Conservation (phyloP, 2,113 vertebrate species). For the Spermophilus dauricus region DNA sequence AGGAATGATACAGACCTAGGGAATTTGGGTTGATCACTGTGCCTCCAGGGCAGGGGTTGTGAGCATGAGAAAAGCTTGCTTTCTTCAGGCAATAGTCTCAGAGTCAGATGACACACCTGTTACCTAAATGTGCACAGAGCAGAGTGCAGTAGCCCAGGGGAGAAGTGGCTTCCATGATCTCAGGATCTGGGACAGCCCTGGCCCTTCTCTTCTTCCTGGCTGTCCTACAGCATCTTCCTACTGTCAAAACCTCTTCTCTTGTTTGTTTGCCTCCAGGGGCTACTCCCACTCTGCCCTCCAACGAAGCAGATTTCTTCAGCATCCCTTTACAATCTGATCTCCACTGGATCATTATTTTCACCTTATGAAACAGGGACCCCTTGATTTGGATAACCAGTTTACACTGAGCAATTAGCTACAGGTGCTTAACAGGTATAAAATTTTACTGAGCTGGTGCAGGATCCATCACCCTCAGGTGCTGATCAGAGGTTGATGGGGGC, state of each 20-base stretch:
- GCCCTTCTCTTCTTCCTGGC: neutral
- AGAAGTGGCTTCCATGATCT: fast-evolving
- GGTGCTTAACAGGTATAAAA: neutral
- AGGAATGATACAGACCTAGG: neutral
- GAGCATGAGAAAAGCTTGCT: neutral
- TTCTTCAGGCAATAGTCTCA: neutral
- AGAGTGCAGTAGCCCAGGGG: neutral
- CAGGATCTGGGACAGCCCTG: neutral
- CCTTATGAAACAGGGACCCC: neutral
- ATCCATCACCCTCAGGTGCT: neutral
- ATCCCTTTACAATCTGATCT: neutral
- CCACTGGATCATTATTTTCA: neutral
- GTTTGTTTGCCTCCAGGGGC: neutral
- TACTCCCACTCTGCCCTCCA: neutral
- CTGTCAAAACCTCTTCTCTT: neutral
- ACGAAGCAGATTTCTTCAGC: neutral
- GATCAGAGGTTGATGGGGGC: neutral
- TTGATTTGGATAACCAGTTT: too few relatives aligned
- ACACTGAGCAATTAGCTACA: neutral
- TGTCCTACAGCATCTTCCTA: neutral
- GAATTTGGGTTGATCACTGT: neutral
- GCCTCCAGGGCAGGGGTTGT: neutral
- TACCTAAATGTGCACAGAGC: neutral
- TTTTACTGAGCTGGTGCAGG: neutral
- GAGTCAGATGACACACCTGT: neutral